Evolutionary conservation across 2,797 vertebrate species (phyloP), one percentile per base, ranked within the genome.

Genomic region (Potorous gilbertii): DNA sequence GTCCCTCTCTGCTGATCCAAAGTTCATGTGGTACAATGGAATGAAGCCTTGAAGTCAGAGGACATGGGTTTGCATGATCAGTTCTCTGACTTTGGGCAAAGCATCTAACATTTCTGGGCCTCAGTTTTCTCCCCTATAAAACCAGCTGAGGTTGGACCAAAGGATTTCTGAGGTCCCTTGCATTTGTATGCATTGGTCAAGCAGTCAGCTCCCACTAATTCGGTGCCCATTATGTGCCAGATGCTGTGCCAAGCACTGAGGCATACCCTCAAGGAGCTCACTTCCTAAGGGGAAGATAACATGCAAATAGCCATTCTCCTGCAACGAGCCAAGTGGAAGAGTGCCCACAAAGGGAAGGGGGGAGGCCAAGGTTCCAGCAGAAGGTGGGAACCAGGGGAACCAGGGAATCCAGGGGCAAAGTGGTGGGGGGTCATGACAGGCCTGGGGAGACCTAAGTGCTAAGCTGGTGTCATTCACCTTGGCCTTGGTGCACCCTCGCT

Each of bases 201-300:
- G 40, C 18, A 3, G 18, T 46, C 66, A 81, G n/a, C n/a, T 40
- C 18, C 3, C 8, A 21, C 31, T 4, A 46, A 5, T 54, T 3
- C 14, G 18, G 0, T 6, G 54, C 92, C 40, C 0, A 0, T 12
- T 5, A 0, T 0, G 0, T 40, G 6, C 0, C 11, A 4, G 0
- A 24, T 14, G 54, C 74, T 29, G 5, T 29, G 55, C 55, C 0
- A 0, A 56, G 24, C 4, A 0, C 10, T 0, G 2, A 21, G 40
- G 74, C 10, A 46, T 74, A 3, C 3, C 74, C 74, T 46, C 74
- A 81, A 46, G 74, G 74, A 46, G 21, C 21, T 81, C 40, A 46
- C 21, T 74, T 81, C n/a, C 40, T 24, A 81, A n/a, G 62, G 57
- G 54, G 56, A 13, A 57, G 28, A 31, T 10, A 59, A 18, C 4